A percentile compares a stretch with the other conserved stretches of the same genome.
phyloP scores from a whole-genome alignment of 2,888 invertebrate genomes.

The Ormyrus labotus region DNA sequence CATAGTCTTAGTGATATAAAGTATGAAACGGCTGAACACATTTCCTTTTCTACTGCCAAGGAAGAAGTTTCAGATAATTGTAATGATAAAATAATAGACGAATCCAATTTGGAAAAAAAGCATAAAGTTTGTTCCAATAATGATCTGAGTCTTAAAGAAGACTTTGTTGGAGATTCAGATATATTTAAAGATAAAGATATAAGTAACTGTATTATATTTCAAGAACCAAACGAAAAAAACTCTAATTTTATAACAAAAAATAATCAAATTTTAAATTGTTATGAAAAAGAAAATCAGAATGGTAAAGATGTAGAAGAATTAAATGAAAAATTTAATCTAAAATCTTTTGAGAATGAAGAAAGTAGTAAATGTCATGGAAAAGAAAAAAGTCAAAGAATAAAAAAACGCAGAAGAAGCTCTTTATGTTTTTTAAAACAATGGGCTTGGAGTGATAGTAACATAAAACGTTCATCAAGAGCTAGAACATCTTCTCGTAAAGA shows the following conservation, averaged over 20 bases:
- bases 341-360: conserved; percentile 27
- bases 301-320: background rate
- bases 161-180: conserved; percentile 61
- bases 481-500: conserved; percentile 77
- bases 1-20: conserved; percentile 33
- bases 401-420: conserved; percentile 84
- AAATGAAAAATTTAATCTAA: background rate
- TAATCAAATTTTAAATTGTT: too few relatives aligned
- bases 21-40: background rate
- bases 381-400: conserved; percentile 67
- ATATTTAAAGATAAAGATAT: too few relatives aligned
- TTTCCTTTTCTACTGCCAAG: too few relatives aligned
- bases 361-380: conserved; percentile 15
- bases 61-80: too few relatives aligned
- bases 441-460: conserved; percentile 84
- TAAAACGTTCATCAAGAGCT: conserved; percentile 75
- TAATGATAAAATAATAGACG: background rate
- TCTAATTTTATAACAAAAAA: too few relatives aligned
- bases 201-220: background rate
- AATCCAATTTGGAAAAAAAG: conserved; percentile 53
- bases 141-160: conserved; percentile 68
- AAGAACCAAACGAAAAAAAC: conserved; percentile 4
- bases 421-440: conserved; percentile 85
- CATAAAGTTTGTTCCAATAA: conserved; percentile 66
- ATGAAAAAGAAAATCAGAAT: background rate